These are phyloP conservation scores for Choloepus didactylus DNA, from an alignment of 2,797 vertebrate species.

Conservation along the genomic window DNA sequence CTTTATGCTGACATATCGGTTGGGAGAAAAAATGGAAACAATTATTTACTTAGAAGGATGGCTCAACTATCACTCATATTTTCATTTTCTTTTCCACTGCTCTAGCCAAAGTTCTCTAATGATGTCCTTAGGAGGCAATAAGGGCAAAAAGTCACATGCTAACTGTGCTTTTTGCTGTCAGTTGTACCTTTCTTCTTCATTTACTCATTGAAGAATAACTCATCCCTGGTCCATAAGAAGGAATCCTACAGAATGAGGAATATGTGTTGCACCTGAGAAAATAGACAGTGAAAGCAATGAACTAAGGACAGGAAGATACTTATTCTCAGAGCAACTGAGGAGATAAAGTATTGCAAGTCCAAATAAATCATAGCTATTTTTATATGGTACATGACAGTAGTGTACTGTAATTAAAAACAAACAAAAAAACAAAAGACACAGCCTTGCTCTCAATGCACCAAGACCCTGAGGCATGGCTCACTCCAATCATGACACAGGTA, in stretches of 20 bases:
- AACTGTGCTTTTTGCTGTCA: not conserved
- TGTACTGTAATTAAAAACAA: not conserved
- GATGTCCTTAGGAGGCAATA: slow-evolving; percentile 27
- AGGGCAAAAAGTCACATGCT: slow-evolving; percentile 28
- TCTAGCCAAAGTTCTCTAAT: slow-evolving; percentile 61
- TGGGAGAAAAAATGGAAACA: slow-evolving; percentile 68
- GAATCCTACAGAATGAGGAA: slow-evolving; percentile 54
- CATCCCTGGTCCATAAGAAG: not conserved
- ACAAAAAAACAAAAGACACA: no score
- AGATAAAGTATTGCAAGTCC: slow-evolving; percentile 12
- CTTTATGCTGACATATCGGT: slow-evolving; percentile 46
- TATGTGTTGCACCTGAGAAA: slow-evolving; percentile 32
- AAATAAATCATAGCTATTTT: slow-evolving; percentile 8
- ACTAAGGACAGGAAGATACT: not conserved
- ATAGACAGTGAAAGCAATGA: slow-evolving; percentile 30
- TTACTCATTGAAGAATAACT: slow-evolving; percentile 31
- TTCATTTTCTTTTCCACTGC: slow-evolving; percentile 54
- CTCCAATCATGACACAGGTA: not conserved
- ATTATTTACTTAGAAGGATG: slow-evolving; percentile 72
- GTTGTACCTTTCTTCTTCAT: slow-evolving; percentile 61
- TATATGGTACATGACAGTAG: not conserved
- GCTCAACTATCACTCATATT: slow-evolving; percentile 67
- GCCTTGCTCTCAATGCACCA: not conserved
- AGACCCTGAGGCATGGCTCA: slow-evolving; percentile 11
- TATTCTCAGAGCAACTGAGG: slow-evolving; percentile 48